Evolutionary conservation across 2,888 invertebrate species (phyloP).

Genomic region (Ophion ellenae): DNA sequence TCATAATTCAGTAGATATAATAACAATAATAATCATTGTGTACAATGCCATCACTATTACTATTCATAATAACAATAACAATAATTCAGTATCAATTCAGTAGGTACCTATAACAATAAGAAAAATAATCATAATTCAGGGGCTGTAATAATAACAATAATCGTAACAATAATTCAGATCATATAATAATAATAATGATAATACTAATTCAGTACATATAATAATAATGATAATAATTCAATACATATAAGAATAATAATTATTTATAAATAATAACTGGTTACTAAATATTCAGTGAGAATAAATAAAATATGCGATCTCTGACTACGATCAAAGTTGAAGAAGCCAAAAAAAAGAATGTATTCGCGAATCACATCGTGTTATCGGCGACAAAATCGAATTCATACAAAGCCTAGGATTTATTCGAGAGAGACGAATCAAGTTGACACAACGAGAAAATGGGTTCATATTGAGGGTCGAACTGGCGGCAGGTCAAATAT

Average conservation of each 20-base stretch:
- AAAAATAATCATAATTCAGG: too few relatives aligned
- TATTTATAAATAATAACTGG: neutral
- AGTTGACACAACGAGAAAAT: slow-evolving; percentile 38
- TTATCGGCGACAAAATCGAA: slow-evolving; percentile 61
- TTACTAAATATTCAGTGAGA: neutral
- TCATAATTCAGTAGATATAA: neutral
- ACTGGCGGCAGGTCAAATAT: neutral
- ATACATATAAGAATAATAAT: too few relatives aligned
- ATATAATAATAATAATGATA: too few relatives aligned
- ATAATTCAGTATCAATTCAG: too few relatives aligned
- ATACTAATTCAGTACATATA: too few relatives aligned
- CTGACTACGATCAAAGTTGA: neutral
- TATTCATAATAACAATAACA: neutral
- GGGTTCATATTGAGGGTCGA: neutral
- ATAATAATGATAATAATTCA: too few relatives aligned
- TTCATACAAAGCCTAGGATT: slow-evolving; percentile 42
- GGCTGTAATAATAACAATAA: too few relatives aligned
- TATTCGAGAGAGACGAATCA: slow-evolving; percentile 31
- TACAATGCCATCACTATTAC: too few relatives aligned
- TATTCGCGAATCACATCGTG: slow-evolving; percentile 45
- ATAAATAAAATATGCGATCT: neutral
- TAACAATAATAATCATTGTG: too few relatives aligned
- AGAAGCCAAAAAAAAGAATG: slow-evolving; percentile 34
- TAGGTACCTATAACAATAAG: too few relatives aligned
- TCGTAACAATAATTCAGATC: too few relatives aligned